phyloP scores from a whole-genome alignment of 2,113 vertebrate genomes.

The Stegostoma tigrinum region DNA sequence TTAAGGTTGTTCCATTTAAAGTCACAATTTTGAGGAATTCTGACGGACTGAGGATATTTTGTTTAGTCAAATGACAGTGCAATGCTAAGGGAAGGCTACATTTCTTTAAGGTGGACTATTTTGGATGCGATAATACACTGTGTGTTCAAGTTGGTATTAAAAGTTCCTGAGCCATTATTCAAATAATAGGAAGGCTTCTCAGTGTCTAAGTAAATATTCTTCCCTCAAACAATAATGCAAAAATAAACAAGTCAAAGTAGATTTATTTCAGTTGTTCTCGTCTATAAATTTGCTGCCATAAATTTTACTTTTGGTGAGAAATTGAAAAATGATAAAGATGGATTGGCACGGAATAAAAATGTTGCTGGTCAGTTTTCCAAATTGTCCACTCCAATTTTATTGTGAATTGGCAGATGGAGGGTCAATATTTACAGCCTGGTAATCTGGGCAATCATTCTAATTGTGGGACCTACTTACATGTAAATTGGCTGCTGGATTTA shows the following conservation, averaged over 20 bases:
- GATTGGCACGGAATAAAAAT: background rate
- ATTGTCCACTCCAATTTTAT: background rate
- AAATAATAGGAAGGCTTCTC: too few relatives aligned
- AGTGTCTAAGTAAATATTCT: background rate
- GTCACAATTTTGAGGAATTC: too few relatives aligned
- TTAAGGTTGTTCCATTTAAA: too few relatives aligned
- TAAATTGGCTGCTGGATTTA: background rate
- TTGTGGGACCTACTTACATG: background rate
- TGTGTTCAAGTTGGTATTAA: background rate
- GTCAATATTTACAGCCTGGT: background rate
- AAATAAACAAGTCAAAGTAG: background rate
- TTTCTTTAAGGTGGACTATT: background rate
- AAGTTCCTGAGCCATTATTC: background rate
- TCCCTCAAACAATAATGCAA: background rate
- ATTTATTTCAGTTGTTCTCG: background rate
- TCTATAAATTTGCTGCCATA: background rate
- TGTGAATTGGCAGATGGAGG: background rate
- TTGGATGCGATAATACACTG: background rate
- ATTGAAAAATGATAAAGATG: background rate
- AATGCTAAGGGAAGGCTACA: background rate
- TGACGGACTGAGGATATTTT: too few relatives aligned
- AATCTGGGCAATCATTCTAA: background rate
- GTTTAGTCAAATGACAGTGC: background rate
- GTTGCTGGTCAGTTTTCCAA: background rate
- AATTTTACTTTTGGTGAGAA: background rate